Percentiles rank a stretch among this genome's conserved stretches.
Evolutionary conservation across 1,140 invertebrate species (phyloP).

Genomic region (Contarinia nasturtii): DNA sequence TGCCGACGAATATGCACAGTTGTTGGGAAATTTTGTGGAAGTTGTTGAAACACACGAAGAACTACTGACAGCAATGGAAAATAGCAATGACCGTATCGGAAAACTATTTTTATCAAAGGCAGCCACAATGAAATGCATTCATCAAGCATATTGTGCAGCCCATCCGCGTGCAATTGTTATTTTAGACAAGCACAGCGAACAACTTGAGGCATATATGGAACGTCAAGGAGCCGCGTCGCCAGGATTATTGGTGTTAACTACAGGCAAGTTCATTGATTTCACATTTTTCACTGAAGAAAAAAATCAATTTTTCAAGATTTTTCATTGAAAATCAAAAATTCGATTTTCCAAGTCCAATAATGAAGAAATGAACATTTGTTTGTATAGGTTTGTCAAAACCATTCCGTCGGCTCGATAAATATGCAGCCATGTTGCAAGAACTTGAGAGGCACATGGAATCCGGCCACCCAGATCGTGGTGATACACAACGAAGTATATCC

Average conservation of each 20-base stretch:
- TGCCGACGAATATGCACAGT: conserved; percentile 63
- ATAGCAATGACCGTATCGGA: conserved; percentile 74
- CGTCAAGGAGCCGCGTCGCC: conserved; percentile 58
- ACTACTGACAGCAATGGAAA: conserved; percentile 57
- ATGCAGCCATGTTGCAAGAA: conserved; percentile 84
- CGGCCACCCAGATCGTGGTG: conserved; percentile 84
- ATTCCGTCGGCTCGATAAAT: conserved; percentile 87
- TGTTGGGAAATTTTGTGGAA: conserved; percentile 76
- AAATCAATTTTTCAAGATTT: no score
- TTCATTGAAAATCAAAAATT: no score
- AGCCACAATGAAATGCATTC: conserved; percentile 65
- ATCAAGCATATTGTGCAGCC: conserved; percentile 72
- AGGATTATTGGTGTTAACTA: conserved; percentile 74
- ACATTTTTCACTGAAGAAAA: no score
- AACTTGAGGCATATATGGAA: conserved; percentile 75
- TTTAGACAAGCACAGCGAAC: conserved; percentile 78
- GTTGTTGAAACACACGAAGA: conserved; percentile 66
- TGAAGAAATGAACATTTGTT: no score
- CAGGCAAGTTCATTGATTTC: no score
- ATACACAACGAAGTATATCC: conserved; percentile 81
- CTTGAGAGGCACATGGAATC: conserved; percentile 88
- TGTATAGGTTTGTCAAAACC: conserved; percentile 88
- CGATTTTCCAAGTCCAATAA: no score
- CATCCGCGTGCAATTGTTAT: conserved; percentile 86
- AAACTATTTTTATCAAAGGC: conserved; percentile 79